Evolutionary conservation across 1,140 invertebrate species (phyloP).

Genomic region (Druon quercuslanigerum): DNA sequence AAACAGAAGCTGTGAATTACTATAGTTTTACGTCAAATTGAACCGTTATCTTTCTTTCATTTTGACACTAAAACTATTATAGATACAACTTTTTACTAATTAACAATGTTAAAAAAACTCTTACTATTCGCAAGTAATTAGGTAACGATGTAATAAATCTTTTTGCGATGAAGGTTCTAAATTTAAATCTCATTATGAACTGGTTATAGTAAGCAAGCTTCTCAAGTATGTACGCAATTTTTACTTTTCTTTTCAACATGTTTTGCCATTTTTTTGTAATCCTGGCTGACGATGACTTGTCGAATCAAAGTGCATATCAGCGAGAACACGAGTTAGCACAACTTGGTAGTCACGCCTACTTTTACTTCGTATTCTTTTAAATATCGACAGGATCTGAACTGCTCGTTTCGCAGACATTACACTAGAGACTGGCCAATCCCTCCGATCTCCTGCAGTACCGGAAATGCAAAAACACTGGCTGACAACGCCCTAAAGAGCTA

Average conservation of each 20-base stretch:
- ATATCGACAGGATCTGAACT: conserved; percentile 62
- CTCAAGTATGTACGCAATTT: neutral
- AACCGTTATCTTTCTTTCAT: too few relatives aligned
- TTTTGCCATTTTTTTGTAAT: neutral
- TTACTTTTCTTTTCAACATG: neutral
- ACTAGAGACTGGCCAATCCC: conserved; percentile 45
- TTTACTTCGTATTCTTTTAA: conserved; percentile 68
- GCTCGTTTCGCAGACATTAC: conserved; percentile 63
- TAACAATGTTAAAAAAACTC: too few relatives aligned
- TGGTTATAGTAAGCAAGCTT: neutral
- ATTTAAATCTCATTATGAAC: too few relatives aligned
- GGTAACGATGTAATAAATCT: too few relatives aligned
- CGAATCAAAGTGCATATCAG: conserved; percentile 30
- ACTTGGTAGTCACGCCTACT: conserved; percentile 61
- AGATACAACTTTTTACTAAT: too few relatives aligned
- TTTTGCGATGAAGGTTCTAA: too few relatives aligned
- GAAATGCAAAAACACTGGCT: conserved; percentile 7
- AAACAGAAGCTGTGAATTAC: neutral
- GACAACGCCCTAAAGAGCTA: too few relatives aligned
- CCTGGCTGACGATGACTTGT: neutral
- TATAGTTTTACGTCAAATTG: too few relatives aligned
- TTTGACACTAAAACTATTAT: too few relatives aligned
- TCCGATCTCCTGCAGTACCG: conserved; percentile 1
- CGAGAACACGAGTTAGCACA: conserved; percentile 36
- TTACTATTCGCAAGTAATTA: too few relatives aligned